Evolutionary conservation across 1,140 invertebrate species (phyloP).

Genomic region (Pachypeltis micranthus): DNA sequence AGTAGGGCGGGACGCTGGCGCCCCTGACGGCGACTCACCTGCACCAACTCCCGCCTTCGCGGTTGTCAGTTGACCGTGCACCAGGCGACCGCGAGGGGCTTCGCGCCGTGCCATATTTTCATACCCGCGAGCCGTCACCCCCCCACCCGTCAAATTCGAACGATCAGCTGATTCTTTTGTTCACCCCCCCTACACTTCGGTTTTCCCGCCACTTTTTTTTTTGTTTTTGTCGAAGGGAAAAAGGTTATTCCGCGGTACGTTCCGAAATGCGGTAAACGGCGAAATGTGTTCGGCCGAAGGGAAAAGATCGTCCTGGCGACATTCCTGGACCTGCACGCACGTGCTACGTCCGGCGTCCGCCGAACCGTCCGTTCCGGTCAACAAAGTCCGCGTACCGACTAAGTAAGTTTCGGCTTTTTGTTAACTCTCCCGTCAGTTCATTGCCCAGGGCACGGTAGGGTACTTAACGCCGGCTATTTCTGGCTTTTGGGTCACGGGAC

Average conservation of each 20-base stretch:
- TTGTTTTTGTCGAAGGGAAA: no score
- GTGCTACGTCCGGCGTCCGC: no score
- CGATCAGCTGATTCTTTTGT: constrained; percentile 1
- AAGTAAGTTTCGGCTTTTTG: background rate
- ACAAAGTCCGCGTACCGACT: background rate
- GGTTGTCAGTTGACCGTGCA: background rate
- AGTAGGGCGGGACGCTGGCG: background rate
- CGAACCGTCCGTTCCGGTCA: no score
- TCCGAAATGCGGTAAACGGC: background rate
- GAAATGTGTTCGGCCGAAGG: constrained; percentile 4
- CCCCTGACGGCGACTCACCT: background rate
- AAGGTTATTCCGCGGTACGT: background rate
- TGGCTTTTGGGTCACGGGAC: no score
- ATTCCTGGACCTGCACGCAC: constrained; percentile 15
- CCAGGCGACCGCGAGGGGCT: background rate
- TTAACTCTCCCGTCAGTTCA: no score
- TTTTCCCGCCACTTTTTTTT: background rate
- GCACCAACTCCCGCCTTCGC: background rate
- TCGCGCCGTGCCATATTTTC: background rate
- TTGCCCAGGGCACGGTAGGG: no score
- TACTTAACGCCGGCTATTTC: no score
- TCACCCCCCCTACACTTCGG: background rate
- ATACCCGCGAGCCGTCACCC: background rate
- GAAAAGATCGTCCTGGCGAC: background rate
- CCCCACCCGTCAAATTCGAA: background rate